Conservation (phyloP, 2,113 vertebrate genomes). For the Pogona vitticeps region DNA sequence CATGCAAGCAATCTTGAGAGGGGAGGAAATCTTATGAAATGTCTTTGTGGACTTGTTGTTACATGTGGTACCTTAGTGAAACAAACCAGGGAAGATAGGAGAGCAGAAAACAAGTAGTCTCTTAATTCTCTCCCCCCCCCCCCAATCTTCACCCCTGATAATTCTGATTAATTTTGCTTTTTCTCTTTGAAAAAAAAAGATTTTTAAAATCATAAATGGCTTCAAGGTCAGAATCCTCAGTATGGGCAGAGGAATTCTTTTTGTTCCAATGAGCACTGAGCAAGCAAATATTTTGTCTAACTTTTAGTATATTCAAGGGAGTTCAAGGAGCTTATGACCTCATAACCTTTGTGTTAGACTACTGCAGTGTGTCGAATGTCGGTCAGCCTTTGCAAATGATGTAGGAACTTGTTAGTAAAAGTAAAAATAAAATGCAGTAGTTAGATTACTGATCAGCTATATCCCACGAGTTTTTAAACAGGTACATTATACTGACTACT, state of each 20-base stretch:
- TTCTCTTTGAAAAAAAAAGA: no score
- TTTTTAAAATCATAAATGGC: not conserved
- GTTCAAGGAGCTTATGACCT: not conserved
- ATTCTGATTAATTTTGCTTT: not conserved
- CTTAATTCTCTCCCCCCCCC: not conserved
- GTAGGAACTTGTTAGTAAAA: not conserved
- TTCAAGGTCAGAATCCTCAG: not conserved
- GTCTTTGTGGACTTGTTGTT: slow-evolving; percentile 67
- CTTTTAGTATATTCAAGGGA: not conserved
- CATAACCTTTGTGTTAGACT: not conserved
- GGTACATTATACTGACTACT: not conserved
- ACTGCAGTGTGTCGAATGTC: not conserved
- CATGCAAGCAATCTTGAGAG: slow-evolving; percentile 62
- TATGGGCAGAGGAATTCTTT: not conserved
- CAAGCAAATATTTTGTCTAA: not conserved
- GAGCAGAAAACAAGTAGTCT: not conserved
- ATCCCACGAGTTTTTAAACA: not conserved
- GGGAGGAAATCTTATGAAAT: slow-evolving; percentile 63
- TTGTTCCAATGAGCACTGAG: not conserved
- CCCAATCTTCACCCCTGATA: not conserved
- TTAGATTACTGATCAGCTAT: not conserved
- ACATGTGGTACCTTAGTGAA: slow-evolving; percentile 61
- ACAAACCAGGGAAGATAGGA: slow-evolving; percentile 52
- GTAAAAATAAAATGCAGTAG: not conserved
- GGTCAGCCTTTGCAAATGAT: not conserved